Evolutionary conservation across 2,888 invertebrate species (phyloP), one percentile per base, ranked within the genome.

Genomic region (Timema cristinae): DNA sequence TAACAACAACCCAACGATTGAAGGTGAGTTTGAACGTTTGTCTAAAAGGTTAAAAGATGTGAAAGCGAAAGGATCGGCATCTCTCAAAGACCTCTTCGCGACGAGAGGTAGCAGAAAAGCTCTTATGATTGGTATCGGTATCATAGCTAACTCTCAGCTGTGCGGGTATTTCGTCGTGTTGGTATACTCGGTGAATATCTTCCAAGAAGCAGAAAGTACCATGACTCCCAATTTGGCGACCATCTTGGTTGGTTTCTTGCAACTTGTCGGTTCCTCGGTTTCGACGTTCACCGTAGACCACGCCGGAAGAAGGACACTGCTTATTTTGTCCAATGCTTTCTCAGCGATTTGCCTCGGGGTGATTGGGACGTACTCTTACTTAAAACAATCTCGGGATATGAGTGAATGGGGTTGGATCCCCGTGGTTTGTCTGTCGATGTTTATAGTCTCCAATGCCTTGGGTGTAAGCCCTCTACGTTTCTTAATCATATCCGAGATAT

Each of bases 141-240:
- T 84, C 13, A 78, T 83, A 70, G 73, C 78, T 49, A 81, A 81
- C 48, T 85, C 85, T 76, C 85, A 85, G 73, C 74, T 83, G 4
- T 80, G 82, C 67, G 85, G 85, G 48, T 82, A 84, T 72, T 80
- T 82, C 15, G 81, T 81, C 1, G 81, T 85, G 78, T 80, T 84
- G 71, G 79, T 79, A 11, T 79, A 78, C 74, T 76, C 81, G 6
- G 79, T 79, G 7, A 76, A 76, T 7, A 81, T 82, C 69, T 79
- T 82, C 69, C 63, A 79, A 70, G 78, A 78, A 16, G 77, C 80
- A 7, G 80, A 79, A 0, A 78, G 77, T 59, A 70, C 73, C 0
- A 47, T 79, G 48, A 75, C 78, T 0, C 79, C 80, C 5, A 77
- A 79, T 54, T 70, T 74, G 9, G 81, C 82, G 7, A 81, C 84